Evolutionary conservation across 37 sponge, comb jelly and placozoan species (phyloP), one percentile per base, ranked within the genome.

Genomic region (Petrosia ficiformis): DNA sequence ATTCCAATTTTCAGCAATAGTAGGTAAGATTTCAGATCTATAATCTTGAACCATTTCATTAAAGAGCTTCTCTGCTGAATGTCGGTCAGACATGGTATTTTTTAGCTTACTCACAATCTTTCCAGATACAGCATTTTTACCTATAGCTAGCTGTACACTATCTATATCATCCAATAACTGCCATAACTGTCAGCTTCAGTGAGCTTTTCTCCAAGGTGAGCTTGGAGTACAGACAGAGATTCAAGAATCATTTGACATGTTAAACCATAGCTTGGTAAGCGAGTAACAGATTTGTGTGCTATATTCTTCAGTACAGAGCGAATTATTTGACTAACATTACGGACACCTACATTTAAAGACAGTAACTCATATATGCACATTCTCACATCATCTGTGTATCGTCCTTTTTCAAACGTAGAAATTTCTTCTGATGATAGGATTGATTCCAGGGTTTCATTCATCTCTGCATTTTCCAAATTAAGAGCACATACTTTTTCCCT

Each of bases 261-360:
- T 30, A 25, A 24, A 54, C 25, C 4, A 6, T 78, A 14, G 56
- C 78, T 65, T 3, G 78, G 78, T 2, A 78, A 32, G 11, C 78
- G 78, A 26, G 38, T 39, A 48, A 68, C 31, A 25, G 70, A 44
- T 52, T 67, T 39, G 24, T 78, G 69, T 32, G 57, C 69, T 26
- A 79, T 1, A 70, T 34, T 70, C 25, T 70, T 79, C 4, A 79
- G 39, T 25, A 79, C 80, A 69, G 32, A 70, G 2, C 42, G 4
- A 57, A 79, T 79, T 32, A 70, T 44, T 29, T 61, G 60, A 16
- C 21, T 38, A 28, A 78, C 37, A 43, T 78, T 78, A 2, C 57
- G 30, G 4, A 78, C 25, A 35, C 80, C 80, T 2, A 79, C 80
- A 70, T 79, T 79, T 1, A 79, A 38, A 32, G 80, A 79, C 5